Percentiles rank a stretch among this genome's conserved stretches.
Conservation (phyloP, 2,113 vertebrate species). For the Piaya cayana region DNA sequence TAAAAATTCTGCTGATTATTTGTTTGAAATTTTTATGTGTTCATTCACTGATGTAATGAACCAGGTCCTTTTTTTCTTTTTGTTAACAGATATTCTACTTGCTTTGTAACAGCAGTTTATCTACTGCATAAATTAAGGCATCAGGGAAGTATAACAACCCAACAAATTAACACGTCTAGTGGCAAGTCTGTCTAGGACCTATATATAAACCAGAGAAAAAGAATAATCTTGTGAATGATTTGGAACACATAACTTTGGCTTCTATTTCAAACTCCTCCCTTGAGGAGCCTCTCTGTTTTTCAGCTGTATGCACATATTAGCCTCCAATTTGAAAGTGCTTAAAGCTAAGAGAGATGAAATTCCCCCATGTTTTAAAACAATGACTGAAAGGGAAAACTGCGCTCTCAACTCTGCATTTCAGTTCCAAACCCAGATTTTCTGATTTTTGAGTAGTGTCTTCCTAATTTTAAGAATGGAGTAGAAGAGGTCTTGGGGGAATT, state of each 20-base stretch:
- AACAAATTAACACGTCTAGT: background rate
- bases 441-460: background rate
- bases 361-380: background rate
- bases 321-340: background rate
- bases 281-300: background rate
- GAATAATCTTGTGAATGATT: background rate
- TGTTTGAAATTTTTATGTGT: background rate
- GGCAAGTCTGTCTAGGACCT: background rate
- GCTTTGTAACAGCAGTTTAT: background rate
- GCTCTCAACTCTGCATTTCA: background rate
- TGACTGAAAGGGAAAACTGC: background rate
- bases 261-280: background rate
- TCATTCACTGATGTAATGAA: background rate
- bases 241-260: background rate
- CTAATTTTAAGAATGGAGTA: background rate
- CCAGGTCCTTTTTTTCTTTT: background rate
- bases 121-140: background rate
- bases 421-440: background rate
- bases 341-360: background rate
- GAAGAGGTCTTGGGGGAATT: background rate
- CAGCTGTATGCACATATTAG: fast-evolving
- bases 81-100: background rate
- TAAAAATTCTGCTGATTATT: background rate
- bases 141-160: background rate
- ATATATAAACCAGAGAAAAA: background rate